These are phyloP conservation scores for Caenorhabditis macrosperma DNA, from an alignment of 2,888 invertebrate species.

Conservation along the genomic window DNA sequence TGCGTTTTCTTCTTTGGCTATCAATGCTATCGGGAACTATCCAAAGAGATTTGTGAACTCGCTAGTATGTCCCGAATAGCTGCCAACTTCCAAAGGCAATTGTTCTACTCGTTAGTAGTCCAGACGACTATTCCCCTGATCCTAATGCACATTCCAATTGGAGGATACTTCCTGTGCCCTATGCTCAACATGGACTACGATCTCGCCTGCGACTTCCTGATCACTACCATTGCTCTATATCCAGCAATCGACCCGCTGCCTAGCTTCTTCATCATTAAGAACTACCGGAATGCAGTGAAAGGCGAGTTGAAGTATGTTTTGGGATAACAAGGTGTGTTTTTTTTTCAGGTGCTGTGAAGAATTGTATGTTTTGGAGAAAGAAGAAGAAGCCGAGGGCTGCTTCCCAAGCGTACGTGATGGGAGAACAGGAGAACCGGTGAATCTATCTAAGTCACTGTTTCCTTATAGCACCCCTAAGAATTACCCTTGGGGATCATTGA, in stretches of 20 bases:
- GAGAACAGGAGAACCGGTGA: too few species aligned
- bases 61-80: background rate
- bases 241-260: constrained; percentile 41
- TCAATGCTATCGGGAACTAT: background rate
- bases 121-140: constrained; percentile 38
- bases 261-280: constrained; percentile 33
- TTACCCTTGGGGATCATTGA: too few species aligned
- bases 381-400: too few species aligned
- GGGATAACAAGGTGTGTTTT: too few species aligned
- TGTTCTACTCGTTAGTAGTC: constrained; percentile 38
- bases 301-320: background rate
- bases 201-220: constrained; percentile 15
- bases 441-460: too few species aligned
- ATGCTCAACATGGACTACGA: constrained; percentile 29
- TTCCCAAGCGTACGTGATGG: too few species aligned
- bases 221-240: constrained; percentile 31
- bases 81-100: constrained; percentile 25
- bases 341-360: too few species aligned
- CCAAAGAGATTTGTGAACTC: background rate
- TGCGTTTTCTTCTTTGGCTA: constrained; percentile 20
- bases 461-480: too few species aligned
- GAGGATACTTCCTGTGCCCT: constrained; percentile 19
- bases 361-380: too few species aligned
- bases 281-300: constrained; percentile 28
- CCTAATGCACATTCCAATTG: constrained; percentile 39